Conservation (phyloP, 2,888 invertebrate species). For the Baronia brevicornis region DNA sequence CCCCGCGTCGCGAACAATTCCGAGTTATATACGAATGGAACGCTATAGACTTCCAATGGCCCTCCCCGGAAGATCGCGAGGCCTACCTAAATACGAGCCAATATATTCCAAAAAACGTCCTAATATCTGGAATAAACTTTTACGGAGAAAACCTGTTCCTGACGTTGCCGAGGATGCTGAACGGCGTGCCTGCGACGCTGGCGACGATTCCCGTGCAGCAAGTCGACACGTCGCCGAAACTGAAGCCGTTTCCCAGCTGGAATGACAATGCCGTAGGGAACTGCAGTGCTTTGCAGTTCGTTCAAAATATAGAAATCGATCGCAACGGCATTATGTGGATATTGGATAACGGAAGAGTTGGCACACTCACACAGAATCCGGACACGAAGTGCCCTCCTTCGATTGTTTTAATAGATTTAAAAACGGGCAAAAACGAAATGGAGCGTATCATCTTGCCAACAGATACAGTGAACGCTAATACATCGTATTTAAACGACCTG, state of each 20-base stretch:
- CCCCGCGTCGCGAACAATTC: conserved; percentile 73
- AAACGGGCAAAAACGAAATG: conserved; percentile 70
- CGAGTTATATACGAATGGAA: conserved; percentile 84
- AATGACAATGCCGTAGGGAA: conserved; percentile 79
- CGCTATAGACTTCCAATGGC: conserved; percentile 81
- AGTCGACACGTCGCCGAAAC: conserved; percentile 70
- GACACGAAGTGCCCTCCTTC: conserved; percentile 79
- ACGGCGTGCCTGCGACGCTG: conserved; percentile 82
- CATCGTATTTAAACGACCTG: conserved; percentile 81
- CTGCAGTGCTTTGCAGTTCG: conserved; percentile 82
- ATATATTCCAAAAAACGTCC: conserved; percentile 80
- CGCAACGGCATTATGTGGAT: conserved; percentile 81
- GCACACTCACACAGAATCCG: conserved; percentile 74
- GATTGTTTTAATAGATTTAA: conserved; percentile 80
- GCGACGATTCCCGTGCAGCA: conserved; percentile 71
- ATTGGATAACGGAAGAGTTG: conserved; percentile 80
- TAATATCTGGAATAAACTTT: conserved; percentile 80
- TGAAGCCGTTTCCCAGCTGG: conserved; percentile 84
- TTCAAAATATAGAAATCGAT: conserved; percentile 85
- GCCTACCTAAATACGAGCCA: conserved; percentile 71
- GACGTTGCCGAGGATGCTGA: conserved; percentile 81
- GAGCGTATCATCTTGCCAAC: conserved; percentile 78
- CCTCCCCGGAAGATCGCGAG: conserved; percentile 68
- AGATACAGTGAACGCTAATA: conserved; percentile 72
- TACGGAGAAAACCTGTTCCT: conserved; percentile 81